These are phyloP conservation scores for Heliconius ismenius DNA, from an alignment of 2,888 invertebrate species.

Conservation along the genomic window DNA sequence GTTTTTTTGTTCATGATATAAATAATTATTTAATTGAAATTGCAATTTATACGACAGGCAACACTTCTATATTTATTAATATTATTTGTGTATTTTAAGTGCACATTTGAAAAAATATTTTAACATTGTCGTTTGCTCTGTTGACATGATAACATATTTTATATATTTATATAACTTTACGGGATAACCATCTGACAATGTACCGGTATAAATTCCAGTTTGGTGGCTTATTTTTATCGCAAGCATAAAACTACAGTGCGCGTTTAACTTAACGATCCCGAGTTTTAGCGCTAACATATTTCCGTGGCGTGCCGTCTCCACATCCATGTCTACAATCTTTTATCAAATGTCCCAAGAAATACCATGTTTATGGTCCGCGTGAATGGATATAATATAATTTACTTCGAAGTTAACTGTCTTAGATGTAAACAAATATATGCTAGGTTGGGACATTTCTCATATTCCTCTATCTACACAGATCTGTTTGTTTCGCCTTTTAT, in stretches of 20 bases:
- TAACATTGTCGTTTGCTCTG: not conserved
- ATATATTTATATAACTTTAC: not conserved
- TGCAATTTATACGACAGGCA: too few species aligned
- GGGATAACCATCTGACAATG: constrained; percentile 32
- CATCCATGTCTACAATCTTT: constrained; percentile 47
- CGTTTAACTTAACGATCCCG: constrained; percentile 42
- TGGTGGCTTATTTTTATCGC: constrained; percentile 37
- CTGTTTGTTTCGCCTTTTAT: constrained; percentile 21
- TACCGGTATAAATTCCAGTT: constrained; percentile 32
- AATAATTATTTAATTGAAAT: too few species aligned
- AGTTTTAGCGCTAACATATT: constrained; percentile 64
- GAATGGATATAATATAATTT: constrained; percentile 47
- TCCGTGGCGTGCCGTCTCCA: constrained; percentile 53
- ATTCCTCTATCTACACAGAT: not conserved
- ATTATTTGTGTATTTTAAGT: not conserved
- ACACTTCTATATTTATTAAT: too few species aligned
- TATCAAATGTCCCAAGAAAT: constrained; percentile 50
- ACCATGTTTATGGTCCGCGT: constrained; percentile 45
- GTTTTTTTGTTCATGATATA: too few species aligned
- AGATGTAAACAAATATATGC: constrained; percentile 30
- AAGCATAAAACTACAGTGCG: constrained; percentile 41
- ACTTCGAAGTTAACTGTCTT: constrained; percentile 40
- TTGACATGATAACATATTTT: too few species aligned
- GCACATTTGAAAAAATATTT: not conserved
- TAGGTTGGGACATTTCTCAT: constrained; percentile 7